Evolutionary conservation across 2,888 invertebrate species (phyloP), one percentile per base, ranked within the genome.

Genomic region (Sphaerophoria taeniata): DNA sequence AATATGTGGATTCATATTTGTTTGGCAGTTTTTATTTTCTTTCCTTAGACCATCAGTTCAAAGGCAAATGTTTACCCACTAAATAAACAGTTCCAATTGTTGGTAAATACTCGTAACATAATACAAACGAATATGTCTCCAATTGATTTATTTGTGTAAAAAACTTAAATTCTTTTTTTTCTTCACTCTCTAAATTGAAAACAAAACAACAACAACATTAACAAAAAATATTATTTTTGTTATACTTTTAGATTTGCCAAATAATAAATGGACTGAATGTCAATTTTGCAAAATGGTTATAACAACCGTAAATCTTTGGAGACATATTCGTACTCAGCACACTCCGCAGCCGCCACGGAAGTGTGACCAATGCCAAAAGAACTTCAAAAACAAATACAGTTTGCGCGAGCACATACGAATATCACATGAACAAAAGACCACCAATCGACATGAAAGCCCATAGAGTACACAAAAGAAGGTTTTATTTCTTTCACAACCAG

Each of bases 281-380:
- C 92, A 92, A 88, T 92, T 92, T 90, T 92, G 92, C 91, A 92
- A 92, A 91, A 91, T 92, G 91, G 92, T 92, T 88, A 92, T 92
- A 89, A 92, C 92, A 87, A 91, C 92, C 83, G 92, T 92, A 87
- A 92, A 92, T 91, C 91, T 92, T 90, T 92, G 92, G 92, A 91
- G 92, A 91, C 92, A 92, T 91, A 92, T 92, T 90, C 91, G 92
- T 88, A 92, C 92, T 81, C 92, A 92, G 88, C 92, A 92, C 74
- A 92, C 92, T 81, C 91, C 92, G 71, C 92, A 92, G 88, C 92
- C 92, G 87, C 92, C 92, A 63, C 90, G 92, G 88, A 91, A 92
- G 88, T 92, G 92, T 84, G 92, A 92, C 63, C 88, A 92, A 79
- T 92, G 92, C 89, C 91, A 92, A 89, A 92, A 92, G 89, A 91